phyloP scores from a whole-genome alignment of 2,113 vertebrate genomes.

The Xiphorhynchus elegans region DNA sequence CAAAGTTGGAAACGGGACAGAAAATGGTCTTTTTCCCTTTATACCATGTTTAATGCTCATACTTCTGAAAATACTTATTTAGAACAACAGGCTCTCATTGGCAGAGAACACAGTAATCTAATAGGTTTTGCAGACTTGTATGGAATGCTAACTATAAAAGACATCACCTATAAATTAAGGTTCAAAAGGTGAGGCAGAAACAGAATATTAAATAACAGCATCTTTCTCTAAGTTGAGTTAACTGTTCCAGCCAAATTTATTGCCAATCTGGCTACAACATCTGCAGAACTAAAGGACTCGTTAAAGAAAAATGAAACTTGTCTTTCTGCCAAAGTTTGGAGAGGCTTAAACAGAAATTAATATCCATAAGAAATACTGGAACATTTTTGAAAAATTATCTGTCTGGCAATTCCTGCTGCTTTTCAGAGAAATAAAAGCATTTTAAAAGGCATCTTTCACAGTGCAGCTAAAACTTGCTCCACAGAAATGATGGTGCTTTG shows the following conservation, averaged over 20 bases:
- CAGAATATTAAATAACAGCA: conserved; percentile 48
- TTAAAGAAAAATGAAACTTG: conserved; percentile 69
- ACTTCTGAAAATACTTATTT: not conserved
- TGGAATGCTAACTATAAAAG: not conserved
- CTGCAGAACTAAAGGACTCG: conserved; percentile 62
- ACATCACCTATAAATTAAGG: conserved; percentile 24
- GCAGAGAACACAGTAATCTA: not conserved
- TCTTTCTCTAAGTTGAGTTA: conserved; percentile 32
- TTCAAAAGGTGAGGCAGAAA: conserved; percentile 41
- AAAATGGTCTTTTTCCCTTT: not conserved
- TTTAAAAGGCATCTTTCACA: conserved; percentile 31
- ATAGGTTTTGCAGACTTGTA: not conserved
- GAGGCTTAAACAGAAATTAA: conserved; percentile 62
- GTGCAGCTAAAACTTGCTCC: not conserved
- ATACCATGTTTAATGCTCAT: not conserved
- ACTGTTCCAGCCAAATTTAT: conserved; percentile 57
- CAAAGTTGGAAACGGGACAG: conserved; percentile 2
- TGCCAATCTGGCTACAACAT: conserved; percentile 67
- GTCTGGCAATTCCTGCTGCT: conserved; percentile 27
- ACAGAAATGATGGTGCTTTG: not conserved
- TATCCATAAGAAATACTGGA: conserved; percentile 39
- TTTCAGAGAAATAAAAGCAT: not conserved
- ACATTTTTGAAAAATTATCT: conserved; percentile 38
- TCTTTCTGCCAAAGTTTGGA: conserved; percentile 60
- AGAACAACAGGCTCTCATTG: not conserved